Conservation (phyloP, 2,113 vertebrate species). For the Zapornia atra region DNA sequence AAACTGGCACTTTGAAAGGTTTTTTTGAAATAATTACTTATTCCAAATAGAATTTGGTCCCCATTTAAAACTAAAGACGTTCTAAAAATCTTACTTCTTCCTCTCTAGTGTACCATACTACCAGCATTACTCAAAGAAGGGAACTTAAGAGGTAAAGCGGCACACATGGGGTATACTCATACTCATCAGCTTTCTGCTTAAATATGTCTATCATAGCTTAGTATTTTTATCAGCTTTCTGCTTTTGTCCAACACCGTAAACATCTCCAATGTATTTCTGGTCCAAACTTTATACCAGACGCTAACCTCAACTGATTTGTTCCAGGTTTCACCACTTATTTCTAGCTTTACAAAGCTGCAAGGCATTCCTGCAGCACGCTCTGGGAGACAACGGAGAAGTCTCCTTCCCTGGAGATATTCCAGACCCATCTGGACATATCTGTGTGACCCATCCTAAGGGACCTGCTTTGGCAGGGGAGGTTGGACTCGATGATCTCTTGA, state of each 20-base stretch:
- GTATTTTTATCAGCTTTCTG: not conserved
- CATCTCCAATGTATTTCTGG: fast-evolving
- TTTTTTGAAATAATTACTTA: not conserved
- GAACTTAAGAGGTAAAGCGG: not conserved
- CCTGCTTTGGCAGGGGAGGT: too few relatives aligned
- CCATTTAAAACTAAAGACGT: not conserved
- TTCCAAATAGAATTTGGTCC: fast-evolving
- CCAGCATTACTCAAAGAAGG: not conserved
- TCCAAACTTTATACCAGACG: not conserved
- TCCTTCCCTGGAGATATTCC: too few relatives aligned
- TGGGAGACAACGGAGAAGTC: fast-evolving
- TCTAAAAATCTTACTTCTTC: not conserved
- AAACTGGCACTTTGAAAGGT: not conserved
- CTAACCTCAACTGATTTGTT: not conserved
- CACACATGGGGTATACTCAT: fast-evolving
- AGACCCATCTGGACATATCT: too few relatives aligned
- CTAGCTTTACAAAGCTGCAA: not conserved
- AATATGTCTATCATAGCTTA: fast-evolving
- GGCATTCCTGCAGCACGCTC: fast-evolving
- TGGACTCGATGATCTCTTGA: too few relatives aligned
- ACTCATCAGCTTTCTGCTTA: not conserved
- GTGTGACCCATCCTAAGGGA: too few relatives aligned
- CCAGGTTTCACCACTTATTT: not conserved
- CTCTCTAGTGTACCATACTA: not conserved
- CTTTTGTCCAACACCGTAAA: not conserved